Evolutionary conservation across 2,888 invertebrate genomes (phyloP).

Genomic region (Incurvaria masculella): DNA sequence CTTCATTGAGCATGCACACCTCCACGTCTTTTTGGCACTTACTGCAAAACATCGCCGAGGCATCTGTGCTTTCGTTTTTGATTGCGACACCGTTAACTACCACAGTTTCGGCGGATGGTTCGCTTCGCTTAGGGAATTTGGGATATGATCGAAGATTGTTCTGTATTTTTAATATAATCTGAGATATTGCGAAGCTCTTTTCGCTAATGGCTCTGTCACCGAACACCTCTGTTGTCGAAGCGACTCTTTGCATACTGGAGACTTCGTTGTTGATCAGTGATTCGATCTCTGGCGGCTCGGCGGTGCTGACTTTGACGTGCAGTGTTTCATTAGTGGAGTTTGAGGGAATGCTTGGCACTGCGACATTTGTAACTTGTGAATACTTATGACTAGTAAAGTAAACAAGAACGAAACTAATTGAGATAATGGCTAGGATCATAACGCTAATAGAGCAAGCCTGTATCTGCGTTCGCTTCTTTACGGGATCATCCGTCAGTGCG

Average conservation of each 20-base stretch:
- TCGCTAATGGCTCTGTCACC: slow-evolving; percentile 21
- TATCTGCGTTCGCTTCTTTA: slow-evolving; percentile 48
- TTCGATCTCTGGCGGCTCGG: not conserved
- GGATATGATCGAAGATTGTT: slow-evolving; percentile 47
- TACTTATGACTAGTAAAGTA: slow-evolving; percentile 41
- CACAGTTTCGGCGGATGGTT: slow-evolving; percentile 19
- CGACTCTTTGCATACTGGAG: slow-evolving; percentile 6
- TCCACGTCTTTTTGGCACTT: slow-evolving; percentile 49
- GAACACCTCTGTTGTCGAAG: slow-evolving; percentile 23
- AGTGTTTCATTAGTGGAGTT: not conserved
- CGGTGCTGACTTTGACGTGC: not conserved
- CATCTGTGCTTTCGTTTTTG: slow-evolving; percentile 37
- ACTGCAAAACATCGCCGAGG: slow-evolving; percentile 42
- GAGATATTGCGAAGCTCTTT: slow-evolving; percentile 26
- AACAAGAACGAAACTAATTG: slow-evolving; percentile 50
- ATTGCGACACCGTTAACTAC: slow-evolving; percentile 23
- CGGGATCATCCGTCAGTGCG: slow-evolving; percentile 39
- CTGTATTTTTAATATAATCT: slow-evolving; percentile 37
- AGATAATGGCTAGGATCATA: slow-evolving; percentile 49
- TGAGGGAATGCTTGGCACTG: not conserved
- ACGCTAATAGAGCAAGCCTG: slow-evolving; percentile 54
- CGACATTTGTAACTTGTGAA: slow-evolving; percentile 16
- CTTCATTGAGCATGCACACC: slow-evolving; percentile 62
- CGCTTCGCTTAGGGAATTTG: slow-evolving; percentile 26
- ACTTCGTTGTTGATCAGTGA: not conserved